These are phyloP conservation scores for Lonchura striata DNA, from an alignment of 2,113 vertebrate species.

Conservation along the genomic window DNA sequence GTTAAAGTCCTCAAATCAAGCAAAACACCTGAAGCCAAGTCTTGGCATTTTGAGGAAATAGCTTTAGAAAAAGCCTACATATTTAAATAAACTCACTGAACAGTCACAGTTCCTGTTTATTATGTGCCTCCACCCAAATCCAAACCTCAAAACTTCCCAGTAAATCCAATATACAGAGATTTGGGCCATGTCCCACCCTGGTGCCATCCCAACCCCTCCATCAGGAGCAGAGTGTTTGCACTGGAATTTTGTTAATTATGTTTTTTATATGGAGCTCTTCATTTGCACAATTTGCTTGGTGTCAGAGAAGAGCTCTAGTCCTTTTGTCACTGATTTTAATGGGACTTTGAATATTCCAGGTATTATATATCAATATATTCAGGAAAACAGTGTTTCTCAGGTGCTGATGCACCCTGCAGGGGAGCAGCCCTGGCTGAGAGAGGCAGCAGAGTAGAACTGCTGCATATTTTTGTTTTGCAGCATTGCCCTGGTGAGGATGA, in stretches of 20 bases:
- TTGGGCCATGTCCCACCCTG: neutral
- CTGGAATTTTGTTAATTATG: neutral
- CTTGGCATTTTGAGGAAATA: neutral
- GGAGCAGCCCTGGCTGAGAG: neutral
- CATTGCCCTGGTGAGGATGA: neutral
- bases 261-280: neutral
- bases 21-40: neutral
- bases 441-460: neutral
- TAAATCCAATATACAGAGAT: fast-evolving
- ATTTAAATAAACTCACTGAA: neutral
- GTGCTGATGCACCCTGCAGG: neutral
- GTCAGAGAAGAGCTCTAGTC: neutral
- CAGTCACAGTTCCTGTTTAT: neutral
- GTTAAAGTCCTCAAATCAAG: neutral
- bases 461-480: neutral
- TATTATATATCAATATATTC: neutral
- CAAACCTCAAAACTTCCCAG: neutral
- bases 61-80: neutral
- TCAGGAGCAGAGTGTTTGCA: neutral
- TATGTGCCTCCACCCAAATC: neutral
- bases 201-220: neutral
- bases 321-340: neutral
- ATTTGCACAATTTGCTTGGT: neutral
- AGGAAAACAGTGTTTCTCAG: neutral
- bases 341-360: neutral